Conservation (phyloP, 2,797 vertebrate genomes). For the Microtus californicus region DNA sequence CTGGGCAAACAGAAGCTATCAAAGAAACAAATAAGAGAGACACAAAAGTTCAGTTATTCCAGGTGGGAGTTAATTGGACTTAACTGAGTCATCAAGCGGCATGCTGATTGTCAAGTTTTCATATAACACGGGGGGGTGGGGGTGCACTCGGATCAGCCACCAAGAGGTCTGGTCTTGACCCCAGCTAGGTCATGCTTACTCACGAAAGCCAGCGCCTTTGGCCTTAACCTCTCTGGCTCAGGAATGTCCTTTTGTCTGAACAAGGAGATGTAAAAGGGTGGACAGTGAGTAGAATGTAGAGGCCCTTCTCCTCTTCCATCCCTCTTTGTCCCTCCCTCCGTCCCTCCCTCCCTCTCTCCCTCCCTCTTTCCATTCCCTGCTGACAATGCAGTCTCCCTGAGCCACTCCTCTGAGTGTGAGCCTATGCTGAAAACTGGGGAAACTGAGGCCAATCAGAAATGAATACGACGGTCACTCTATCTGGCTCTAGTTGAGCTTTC, state of each 20-base stretch:
- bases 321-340: too few relatives aligned
- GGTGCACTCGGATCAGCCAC: neutral
- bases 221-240: conserved; percentile 19
- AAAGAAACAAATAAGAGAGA: conserved; percentile 73
- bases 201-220: neutral
- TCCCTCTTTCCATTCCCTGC: neutral
- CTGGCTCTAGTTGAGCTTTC: neutral
- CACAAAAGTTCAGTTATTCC: conserved; percentile 64
- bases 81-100: neutral
- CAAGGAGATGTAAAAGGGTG: neutral
- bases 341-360: neutral
- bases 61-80: conserved; percentile 54
- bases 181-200: neutral
- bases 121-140: neutral
- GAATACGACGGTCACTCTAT: neutral
- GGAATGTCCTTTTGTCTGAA: neutral
- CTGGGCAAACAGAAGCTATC: conserved; percentile 74
- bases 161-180: neutral
- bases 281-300: neutral
- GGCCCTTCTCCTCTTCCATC: too few relatives aligned
- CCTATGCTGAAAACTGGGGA: neutral
- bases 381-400: neutral
- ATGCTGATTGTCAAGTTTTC: neutral
- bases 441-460: neutral
- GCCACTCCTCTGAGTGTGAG: too few relatives aligned